These are phyloP conservation scores for Centroberyx gerrardi DNA, from an alignment of 2,797 vertebrate species.

Conservation along the genomic window DNA sequence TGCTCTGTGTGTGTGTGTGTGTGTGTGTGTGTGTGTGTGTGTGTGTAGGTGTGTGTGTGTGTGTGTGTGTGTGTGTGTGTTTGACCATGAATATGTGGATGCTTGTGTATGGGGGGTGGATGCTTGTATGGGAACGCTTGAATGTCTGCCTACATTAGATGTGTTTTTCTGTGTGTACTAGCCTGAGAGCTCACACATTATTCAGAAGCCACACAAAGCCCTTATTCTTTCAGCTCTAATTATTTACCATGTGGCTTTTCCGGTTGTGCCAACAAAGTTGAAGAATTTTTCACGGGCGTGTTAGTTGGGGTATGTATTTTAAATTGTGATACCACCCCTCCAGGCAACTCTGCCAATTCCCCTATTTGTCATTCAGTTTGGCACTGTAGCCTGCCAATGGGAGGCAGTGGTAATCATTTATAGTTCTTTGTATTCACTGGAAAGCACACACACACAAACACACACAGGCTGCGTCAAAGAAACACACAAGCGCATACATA, in stretches of 20 bases:
- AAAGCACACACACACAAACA: not conserved
- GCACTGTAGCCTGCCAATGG: constrained; percentile 29
- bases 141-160: constrained; percentile 6
- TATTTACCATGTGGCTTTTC: constrained; percentile 53
- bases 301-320: constrained; percentile 26
- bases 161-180: constrained; percentile 14
- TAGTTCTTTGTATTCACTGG: constrained; percentile 1
- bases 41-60: constrained; percentile 16
- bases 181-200: constrained; percentile 41
- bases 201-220: constrained; percentile 47
- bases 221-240: constrained; percentile 43
- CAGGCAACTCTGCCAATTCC: constrained; percentile 36
- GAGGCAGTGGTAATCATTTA: constrained; percentile 27
- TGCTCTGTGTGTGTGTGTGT: constrained; percentile 1
- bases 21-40: not conserved
- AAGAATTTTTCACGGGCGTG: constrained; percentile 18
- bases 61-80: not conserved
- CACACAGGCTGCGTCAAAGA: not conserved
- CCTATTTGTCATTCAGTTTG: constrained; percentile 38
- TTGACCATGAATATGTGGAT: not conserved
- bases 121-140: not conserved
- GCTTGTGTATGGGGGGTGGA: not conserved
- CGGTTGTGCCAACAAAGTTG: constrained; percentile 28
- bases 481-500: not conserved
- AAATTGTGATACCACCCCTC: constrained; percentile 42